phyloP scores from a whole-genome alignment of 2,888 invertebrate species.

The Sclerodermus sp. region DNA sequence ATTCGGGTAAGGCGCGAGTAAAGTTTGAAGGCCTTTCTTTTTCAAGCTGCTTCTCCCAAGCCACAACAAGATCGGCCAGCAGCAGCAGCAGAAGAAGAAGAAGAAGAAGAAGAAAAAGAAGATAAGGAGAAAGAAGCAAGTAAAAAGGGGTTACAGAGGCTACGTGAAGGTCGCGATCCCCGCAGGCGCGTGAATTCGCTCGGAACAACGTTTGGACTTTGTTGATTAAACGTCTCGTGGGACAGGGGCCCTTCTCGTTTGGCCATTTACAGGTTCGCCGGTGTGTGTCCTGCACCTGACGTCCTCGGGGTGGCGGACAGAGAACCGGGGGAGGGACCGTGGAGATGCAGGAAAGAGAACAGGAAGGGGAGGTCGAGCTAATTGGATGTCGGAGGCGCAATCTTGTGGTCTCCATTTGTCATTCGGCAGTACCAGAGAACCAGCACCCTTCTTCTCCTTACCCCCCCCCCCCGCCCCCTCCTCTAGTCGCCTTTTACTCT shows the following conservation, averaged over 20 bases:
- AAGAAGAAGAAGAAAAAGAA: too few relatives aligned
- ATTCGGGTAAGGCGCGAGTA: too few relatives aligned
- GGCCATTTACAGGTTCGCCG: not conserved
- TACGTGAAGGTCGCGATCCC: conserved; percentile 10
- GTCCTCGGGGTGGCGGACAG: not conserved
- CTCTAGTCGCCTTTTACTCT: conserved; percentile 1
- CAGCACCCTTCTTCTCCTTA: not conserved
- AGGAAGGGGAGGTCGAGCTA: conserved; percentile 32
- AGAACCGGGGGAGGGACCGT: not conserved
- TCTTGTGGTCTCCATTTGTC: conserved; percentile 53
- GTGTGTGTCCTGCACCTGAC: conserved; percentile 7
- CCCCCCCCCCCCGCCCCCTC: conserved; percentile 1
- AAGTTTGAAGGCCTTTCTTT: too few relatives aligned
- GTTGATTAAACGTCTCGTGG: conserved; percentile 46
- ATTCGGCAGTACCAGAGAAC: conserved; percentile 37
- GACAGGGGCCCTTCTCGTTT: conserved; percentile 14
- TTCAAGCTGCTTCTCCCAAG: too few relatives aligned
- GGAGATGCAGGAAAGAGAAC: conserved; percentile 5
- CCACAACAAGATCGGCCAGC: too few relatives aligned
- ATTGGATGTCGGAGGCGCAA: conserved; percentile 48
- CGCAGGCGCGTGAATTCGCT: conserved; percentile 16
- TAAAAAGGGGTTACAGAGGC: too few relatives aligned
- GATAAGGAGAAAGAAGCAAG: too few relatives aligned
- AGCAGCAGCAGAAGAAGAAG: too few relatives aligned
- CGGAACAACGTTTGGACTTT: conserved; percentile 30